Percentiles rank a stretch among this genome's conserved stretches.
These are phyloP conservation scores for human DNA, from an alignment of 2,113 vertebrate genomes.

Conservation along the genomic window GRCh38 chr22:41053501-41054000, in stretches of 20 bases:
- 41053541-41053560: neutral
- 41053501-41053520: conserved; percentile 6
- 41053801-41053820: neutral
- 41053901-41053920: neutral
- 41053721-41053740: neutral
- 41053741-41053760: neutral
- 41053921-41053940: too few relatives aligned
- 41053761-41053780: neutral
- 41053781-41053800: neutral
- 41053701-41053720: neutral
- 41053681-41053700: neutral
- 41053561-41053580: neutral
- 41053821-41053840: too few relatives aligned
- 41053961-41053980: too few relatives aligned
- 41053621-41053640: neutral
- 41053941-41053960: too few relatives aligned
- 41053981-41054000: neutral
- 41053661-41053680: neutral
- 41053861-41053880: neutral
- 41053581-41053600: neutral
- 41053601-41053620: neutral
- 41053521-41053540: neutral
- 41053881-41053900: neutral
- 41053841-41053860: neutral
- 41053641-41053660: conserved; percentile 6